These are phyloP conservation scores for Xanthorhoe spadicearia DNA, from an alignment of 2,888 invertebrate genomes.

Conservation along the genomic window DNA sequence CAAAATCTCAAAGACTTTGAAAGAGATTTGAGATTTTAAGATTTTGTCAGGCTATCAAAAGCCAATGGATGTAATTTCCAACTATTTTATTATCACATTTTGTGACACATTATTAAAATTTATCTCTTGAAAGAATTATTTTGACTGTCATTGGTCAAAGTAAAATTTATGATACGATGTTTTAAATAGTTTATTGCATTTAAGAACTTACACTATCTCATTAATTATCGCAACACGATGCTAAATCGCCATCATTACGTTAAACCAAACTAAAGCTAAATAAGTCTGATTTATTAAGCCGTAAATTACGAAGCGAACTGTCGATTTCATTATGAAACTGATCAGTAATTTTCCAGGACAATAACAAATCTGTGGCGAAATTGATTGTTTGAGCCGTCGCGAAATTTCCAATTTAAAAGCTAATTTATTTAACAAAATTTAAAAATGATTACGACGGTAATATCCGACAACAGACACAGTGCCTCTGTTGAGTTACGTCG, in stretches of 20 bases:
- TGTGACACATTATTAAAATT: too few relatives aligned
- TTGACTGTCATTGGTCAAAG: too few relatives aligned
- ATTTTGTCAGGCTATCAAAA: too few relatives aligned
- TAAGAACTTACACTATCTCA: neutral
- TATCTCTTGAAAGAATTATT: too few relatives aligned
- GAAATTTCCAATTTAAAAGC: constrained; percentile 24
- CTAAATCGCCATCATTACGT: neutral
- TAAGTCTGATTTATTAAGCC: constrained; percentile 14
- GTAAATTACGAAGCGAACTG: constrained; percentile 7
- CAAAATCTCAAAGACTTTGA: neutral
- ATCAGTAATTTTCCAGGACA: constrained; percentile 15
- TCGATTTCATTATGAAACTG: constrained; percentile 13
- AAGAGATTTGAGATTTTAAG: neutral
- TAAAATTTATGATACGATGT: neutral
- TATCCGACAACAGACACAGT: neutral
- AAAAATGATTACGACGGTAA: neutral
- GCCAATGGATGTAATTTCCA: too few relatives aligned
- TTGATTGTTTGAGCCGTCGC: constrained; percentile 7
- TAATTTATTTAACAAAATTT: constrained; percentile 10
- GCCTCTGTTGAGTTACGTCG: neutral
- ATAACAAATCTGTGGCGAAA: constrained; percentile 13
- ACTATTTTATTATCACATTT: too few relatives aligned
- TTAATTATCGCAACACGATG: neutral
- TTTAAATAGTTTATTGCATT: neutral
- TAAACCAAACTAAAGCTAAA: neutral